Conservation (phyloP, 1,140 invertebrate genomes). For the Aphidius ervi region DNA sequence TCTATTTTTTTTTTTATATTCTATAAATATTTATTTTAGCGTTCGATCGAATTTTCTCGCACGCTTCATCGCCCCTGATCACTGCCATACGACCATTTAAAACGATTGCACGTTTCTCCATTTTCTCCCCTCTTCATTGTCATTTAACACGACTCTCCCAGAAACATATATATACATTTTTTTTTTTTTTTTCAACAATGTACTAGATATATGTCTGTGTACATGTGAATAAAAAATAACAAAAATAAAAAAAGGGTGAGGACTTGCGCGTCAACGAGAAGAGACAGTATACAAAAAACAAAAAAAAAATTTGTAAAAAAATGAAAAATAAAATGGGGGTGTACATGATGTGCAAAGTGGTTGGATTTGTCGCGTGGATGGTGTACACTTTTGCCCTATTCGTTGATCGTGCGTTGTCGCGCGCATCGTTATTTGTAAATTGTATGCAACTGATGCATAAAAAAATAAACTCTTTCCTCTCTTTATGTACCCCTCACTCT, state of each 20-base stretch:
- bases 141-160: neutral
- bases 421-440: slow-evolving; percentile 11
- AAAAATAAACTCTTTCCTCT: slow-evolving; percentile 2
- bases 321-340: neutral
- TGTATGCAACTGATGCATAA: slow-evolving; percentile 8
- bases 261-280: too few relatives aligned
- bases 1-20: neutral
- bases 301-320: too few relatives aligned
- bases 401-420: neutral
- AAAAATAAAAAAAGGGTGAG: too few relatives aligned
- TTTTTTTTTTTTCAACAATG: too few relatives aligned
- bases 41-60: slow-evolving; percentile 19
- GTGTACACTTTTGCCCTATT: slow-evolving; percentile 8
- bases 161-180: neutral
- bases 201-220: too few relatives aligned
- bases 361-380: slow-evolving; percentile 10
- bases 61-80: slow-evolving; percentile 17
- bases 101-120: slow-evolving; percentile 17
- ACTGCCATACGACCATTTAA: slow-evolving; percentile 17
- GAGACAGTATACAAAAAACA: too few relatives aligned
- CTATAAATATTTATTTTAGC: neutral
- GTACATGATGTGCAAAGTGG: slow-evolving; percentile 14
- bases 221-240: too few relatives aligned
- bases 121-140: slow-evolving; percentile 5
- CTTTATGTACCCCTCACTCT: slow-evolving; percentile 6